phyloP scores from a whole-genome alignment of 2,797 vertebrate genomes.

The Sebastes matsubarae region DNA sequence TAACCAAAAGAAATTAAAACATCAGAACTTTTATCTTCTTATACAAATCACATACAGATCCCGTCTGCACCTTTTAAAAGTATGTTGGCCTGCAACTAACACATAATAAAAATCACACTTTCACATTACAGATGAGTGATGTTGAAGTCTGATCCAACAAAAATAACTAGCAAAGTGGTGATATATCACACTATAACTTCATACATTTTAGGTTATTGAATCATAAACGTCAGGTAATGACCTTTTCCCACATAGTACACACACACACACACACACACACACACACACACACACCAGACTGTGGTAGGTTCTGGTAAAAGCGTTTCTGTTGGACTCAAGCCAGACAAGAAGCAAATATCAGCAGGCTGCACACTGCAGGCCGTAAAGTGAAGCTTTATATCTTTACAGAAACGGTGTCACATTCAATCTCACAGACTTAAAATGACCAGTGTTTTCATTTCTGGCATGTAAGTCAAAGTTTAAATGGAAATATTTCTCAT shows the following conservation, averaged over 20 bases:
- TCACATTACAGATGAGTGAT: not conserved
- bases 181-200: not conserved
- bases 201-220: conserved; percentile 15
- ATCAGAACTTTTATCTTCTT: not conserved
- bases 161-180: not conserved
- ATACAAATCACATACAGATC: not conserved
- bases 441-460: not conserved
- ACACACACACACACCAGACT: not conserved
- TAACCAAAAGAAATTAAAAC: not conserved
- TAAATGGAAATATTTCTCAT: not conserved
- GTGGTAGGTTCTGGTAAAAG: conserved; percentile 49
- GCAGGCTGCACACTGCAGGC: not conserved
- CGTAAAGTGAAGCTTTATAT: conserved; percentile 14
- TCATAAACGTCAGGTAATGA: conserved; percentile 16
- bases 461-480: not conserved
- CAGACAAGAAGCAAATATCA: conserved; percentile 54
- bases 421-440: conserved; percentile 9
- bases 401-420: conserved; percentile 24
- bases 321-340: conserved; percentile 57
- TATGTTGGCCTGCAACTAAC: not conserved
- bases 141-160: not conserved
- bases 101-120: conserved; percentile 18
- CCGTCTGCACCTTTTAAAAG: not conserved
- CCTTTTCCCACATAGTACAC: not conserved
- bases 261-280: not conserved